Evolutionary conservation across 2,797 vertebrate species (phyloP).

Genomic region (Avahi laniger): DNA sequence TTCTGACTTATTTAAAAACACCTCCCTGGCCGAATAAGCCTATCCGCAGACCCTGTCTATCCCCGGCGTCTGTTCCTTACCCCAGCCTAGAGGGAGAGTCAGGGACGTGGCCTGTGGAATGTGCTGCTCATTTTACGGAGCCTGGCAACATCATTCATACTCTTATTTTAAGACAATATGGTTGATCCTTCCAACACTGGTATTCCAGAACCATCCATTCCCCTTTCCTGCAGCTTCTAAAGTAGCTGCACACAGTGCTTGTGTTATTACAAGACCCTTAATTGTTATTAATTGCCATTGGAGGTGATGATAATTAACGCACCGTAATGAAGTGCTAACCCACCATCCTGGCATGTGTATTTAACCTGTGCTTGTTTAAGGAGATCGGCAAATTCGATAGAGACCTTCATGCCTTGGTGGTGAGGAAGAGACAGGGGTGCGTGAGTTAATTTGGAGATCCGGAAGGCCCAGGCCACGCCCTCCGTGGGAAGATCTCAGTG

Average conservation of each 20-base stretch:
- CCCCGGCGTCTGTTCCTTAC: background rate
- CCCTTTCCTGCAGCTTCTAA: slow-evolving; percentile 47
- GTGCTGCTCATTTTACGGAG: background rate
- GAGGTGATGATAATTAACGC: slow-evolving; percentile 71
- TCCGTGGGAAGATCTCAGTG: background rate
- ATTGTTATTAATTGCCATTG: slow-evolving; percentile 76
- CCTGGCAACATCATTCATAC: background rate
- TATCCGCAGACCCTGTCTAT: background rate
- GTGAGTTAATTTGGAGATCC: background rate
- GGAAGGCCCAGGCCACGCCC: background rate
- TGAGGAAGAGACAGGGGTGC: background rate
- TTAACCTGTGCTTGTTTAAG: slow-evolving; percentile 32
- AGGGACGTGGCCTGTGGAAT: background rate
- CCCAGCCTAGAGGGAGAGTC: background rate
- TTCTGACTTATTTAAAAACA: slow-evolving; percentile 12
- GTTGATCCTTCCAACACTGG: background rate
- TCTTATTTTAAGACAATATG: background rate
- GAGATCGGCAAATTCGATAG: background rate
- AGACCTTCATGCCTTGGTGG: background rate
- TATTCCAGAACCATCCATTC: slow-evolving; percentile 53
- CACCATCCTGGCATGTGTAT: background rate
- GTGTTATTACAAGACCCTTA: slow-evolving; percentile 74
- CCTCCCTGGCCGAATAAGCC: background rate
- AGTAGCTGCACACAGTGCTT: slow-evolving; percentile 57
- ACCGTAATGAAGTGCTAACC: slow-evolving; percentile 53